Evolutionary conservation across 1,140 invertebrate species (phyloP).

Genomic region (Drosophila repletoides): DNA sequence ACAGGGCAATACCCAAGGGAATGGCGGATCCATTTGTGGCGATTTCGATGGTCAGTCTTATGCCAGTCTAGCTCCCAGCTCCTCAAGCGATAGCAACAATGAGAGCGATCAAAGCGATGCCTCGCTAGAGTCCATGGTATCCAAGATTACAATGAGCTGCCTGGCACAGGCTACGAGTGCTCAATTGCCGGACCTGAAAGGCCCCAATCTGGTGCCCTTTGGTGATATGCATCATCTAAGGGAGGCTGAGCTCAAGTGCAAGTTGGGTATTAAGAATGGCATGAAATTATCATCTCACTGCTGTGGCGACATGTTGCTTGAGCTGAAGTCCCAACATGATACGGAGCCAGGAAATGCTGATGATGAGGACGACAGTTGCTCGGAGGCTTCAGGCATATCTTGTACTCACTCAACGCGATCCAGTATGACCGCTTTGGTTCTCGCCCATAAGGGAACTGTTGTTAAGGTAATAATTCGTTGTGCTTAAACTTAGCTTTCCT

Average conservation of each 20-base stretch:
- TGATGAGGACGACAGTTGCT: slow-evolving; percentile 9
- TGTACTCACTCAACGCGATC: neutral
- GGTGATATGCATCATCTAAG: slow-evolving; percentile 65
- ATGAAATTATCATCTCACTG: slow-evolving; percentile 36
- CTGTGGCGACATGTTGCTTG: slow-evolving; percentile 52
- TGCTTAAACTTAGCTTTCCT: neutral
- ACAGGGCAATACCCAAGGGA: slow-evolving; percentile 15
- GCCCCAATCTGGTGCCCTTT: slow-evolving; percentile 63
- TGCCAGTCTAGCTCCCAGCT: slow-evolving; percentile 30
- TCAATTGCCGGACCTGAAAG: slow-evolving; percentile 47
- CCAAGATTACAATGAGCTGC: slow-evolving; percentile 49
- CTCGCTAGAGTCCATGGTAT: slow-evolving; percentile 59
- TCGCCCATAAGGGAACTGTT: neutral
- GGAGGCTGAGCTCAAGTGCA: slow-evolving; percentile 38
- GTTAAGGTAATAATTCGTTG: slow-evolving; percentile 17
- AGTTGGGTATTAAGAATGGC: slow-evolving; percentile 30
- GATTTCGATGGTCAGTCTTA: slow-evolving; percentile 45
- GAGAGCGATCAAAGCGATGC: slow-evolving; percentile 55
- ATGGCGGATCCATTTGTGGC: neutral
- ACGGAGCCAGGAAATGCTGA: slow-evolving; percentile 2
- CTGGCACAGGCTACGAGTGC: slow-evolving; percentile 54
- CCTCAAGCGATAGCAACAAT: slow-evolving; percentile 21
- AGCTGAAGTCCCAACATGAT: neutral
- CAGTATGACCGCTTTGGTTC: neutral
- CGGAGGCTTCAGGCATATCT: neutral